Conservation (phyloP, 2,888 invertebrate species). For the Sepiola atlantica region DNA sequence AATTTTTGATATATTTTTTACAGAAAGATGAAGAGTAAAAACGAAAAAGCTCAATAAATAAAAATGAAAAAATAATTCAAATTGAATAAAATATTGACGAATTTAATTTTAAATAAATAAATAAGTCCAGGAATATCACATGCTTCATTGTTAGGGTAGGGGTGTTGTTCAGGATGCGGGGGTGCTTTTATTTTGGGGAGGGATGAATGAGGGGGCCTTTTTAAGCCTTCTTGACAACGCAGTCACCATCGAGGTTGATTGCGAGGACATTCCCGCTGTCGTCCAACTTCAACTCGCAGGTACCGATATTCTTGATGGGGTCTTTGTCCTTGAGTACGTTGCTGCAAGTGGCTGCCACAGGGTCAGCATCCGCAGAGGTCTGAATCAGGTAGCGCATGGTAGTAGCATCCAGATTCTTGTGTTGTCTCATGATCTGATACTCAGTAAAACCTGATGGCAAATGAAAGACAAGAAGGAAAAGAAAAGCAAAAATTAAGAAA, state of each 20-base stretch:
- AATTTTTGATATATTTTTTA: too few species aligned
- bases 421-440: neutral
- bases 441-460: neutral
- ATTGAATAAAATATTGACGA: neutral
- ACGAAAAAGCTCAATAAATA: neutral
- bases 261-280: neutral
- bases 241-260: neutral
- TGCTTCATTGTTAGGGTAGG: neutral
- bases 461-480: neutral
- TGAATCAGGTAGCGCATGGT: neutral
- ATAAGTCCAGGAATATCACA: conserved; percentile 16
- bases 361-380: neutral
- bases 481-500: neutral
- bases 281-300: conserved; percentile 2
- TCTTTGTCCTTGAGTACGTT: neutral
- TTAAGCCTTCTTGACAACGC: neutral
- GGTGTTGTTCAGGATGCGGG: neutral
- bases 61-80: neutral
- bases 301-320: neutral
- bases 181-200: neutral
- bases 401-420: neutral
- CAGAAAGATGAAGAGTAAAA: neutral
- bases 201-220: neutral
- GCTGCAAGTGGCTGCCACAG: neutral
- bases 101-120: conserved; percentile 24